phyloP scores from a whole-genome alignment of 2,888 invertebrate species.

The Erebia ligea region DNA sequence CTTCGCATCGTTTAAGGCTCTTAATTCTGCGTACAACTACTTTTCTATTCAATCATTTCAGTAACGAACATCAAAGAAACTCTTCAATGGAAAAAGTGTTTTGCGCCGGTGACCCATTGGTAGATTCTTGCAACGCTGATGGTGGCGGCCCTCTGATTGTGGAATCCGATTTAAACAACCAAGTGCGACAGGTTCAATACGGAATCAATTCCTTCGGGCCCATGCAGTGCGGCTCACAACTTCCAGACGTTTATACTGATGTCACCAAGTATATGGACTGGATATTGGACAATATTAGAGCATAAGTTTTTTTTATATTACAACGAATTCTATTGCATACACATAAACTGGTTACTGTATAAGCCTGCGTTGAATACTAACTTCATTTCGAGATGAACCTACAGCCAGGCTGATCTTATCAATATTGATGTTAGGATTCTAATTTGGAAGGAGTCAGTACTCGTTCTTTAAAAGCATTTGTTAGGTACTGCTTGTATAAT shows the following conservation, averaged over 20 bases:
- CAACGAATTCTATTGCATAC: not conserved
- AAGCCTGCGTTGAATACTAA: too few species aligned
- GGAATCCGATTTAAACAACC: slow-evolving; percentile 31
- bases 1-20: too few species aligned
- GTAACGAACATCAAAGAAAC: not conserved
- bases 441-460: too few species aligned
- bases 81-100: not conserved
- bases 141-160: slow-evolving; percentile 86
- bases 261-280: slow-evolving; percentile 65
- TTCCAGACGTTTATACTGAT: slow-evolving; percentile 71
- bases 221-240: slow-evolving; percentile 51
- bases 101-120: slow-evolving; percentile 67
- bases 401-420: too few species aligned
- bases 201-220: slow-evolving; percentile 52
- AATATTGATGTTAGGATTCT: too few species aligned
- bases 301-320: slow-evolving; percentile 26
- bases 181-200: slow-evolving; percentile 46
- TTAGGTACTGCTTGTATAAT: too few species aligned
- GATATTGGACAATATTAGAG: slow-evolving; percentile 56
- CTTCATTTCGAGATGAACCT: too few species aligned
- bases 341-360: too few species aligned
- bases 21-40: too few species aligned
- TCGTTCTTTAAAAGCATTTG: too few species aligned
- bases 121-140: slow-evolving; percentile 86
- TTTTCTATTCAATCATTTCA: not conserved